Conservation (phyloP, 2,797 vertebrate species). For the Anolis apletophallus region DNA sequence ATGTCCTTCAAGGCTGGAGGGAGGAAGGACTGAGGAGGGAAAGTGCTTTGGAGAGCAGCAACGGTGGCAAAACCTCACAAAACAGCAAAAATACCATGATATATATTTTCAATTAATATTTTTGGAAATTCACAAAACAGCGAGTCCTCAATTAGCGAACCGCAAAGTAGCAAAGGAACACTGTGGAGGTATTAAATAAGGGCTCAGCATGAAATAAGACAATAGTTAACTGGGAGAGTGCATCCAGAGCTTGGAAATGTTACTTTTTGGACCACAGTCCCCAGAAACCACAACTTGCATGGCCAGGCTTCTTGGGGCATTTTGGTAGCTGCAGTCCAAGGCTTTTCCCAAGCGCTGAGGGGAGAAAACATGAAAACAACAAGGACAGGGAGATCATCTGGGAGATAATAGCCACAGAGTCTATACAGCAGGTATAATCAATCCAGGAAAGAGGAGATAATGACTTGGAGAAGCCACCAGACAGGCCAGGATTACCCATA, state of each 20-base stretch:
- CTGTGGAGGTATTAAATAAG: neutral
- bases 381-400: neutral
- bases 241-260: neutral
- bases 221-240: neutral
- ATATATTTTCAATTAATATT: too few relatives aligned
- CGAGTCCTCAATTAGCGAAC: too few relatives aligned
- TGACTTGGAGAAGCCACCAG: neutral
- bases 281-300: neutral
- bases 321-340: neutral
- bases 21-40: too few relatives aligned
- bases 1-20: too few relatives aligned
- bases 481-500: too few relatives aligned
- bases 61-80: too few relatives aligned
- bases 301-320: neutral
- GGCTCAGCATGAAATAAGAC: neutral
- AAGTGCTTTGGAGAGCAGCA: too few relatives aligned
- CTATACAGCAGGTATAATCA: too few relatives aligned
- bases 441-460: neutral
- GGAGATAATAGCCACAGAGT: neutral
- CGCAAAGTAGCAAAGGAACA: too few relatives aligned
- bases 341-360: neutral
- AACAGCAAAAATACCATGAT: too few relatives aligned
- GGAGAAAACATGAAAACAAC: neutral
- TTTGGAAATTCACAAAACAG: too few relatives aligned
- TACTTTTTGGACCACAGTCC: neutral